Evolutionary conservation across 2,888 invertebrate genomes (phyloP).

Genomic region (Trachelus troglodyta): DNA sequence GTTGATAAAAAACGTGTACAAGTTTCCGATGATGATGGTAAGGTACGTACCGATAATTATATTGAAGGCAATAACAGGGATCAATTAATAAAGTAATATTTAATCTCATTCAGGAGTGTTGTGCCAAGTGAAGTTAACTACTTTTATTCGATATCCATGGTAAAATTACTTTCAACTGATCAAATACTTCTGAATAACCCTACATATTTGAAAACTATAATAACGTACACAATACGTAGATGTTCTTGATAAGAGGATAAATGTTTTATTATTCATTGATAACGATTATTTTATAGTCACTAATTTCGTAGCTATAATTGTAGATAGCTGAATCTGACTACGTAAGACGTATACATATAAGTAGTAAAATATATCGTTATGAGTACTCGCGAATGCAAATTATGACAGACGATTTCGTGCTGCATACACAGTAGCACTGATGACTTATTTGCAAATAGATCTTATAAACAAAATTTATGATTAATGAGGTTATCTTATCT

Average conservation of each 20-base stretch:
- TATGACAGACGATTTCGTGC: background rate
- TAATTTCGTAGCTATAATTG: background rate
- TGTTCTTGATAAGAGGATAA: background rate
- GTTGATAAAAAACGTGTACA: constrained; percentile 81
- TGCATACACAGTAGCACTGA: no score
- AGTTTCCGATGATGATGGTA: constrained; percentile 86
- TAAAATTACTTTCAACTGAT: background rate
- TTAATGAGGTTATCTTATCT: background rate
- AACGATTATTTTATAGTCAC: background rate
- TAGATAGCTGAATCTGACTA: background rate
- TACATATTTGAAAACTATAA: background rate
- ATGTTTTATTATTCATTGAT: background rate
- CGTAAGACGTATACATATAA: background rate
- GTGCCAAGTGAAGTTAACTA: background rate
- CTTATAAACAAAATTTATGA: background rate
- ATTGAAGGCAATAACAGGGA: background rate
- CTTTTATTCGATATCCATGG: background rate
- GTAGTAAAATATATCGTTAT: background rate
- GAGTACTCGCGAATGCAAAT: background rate
- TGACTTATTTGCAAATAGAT: background rate
- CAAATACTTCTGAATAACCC: background rate
- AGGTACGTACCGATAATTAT: constrained; percentile 67
- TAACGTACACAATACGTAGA: background rate
- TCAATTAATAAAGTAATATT: background rate
- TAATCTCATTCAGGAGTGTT: background rate